Conservation (phyloP, 2,888 invertebrate species). For the Lordiphosa andalusiaca region DNA sequence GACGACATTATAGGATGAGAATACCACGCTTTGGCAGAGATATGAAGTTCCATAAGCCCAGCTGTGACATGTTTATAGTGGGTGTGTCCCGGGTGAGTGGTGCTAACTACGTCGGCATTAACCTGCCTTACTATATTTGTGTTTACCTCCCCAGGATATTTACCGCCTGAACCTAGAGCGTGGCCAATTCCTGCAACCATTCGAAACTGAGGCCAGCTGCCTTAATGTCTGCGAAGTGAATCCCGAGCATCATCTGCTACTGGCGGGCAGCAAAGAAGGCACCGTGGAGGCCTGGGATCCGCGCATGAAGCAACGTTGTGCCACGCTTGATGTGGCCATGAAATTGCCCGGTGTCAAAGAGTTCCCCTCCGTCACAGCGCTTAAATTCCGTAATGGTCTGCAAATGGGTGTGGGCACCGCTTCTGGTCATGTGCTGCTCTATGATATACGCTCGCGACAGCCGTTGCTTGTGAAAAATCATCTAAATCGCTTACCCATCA, state of each 20-base stretch:
- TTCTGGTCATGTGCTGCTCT: conserved; percentile 95
- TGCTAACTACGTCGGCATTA: too few species aligned
- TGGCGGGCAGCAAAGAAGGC: conserved; percentile 94
- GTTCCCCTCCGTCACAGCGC: conserved; percentile 84
- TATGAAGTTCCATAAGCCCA: conserved; percentile 92
- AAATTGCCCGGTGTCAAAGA: conserved; percentile 82
- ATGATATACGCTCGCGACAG: conserved; percentile 95
- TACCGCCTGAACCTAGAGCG: conserved; percentile 97
- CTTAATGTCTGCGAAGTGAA: conserved; percentile 93
- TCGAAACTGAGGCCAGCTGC: conserved; percentile 86
- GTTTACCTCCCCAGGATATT: conserved; percentile 86
- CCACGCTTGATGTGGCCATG: conserved; percentile 90
- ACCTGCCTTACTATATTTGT: too few species aligned
- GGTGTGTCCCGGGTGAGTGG: conserved; percentile 88
- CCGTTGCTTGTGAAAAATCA: conserved; percentile 96
- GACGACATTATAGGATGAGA: conserved; percentile 92
- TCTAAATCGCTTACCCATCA: conserved; percentile 95
- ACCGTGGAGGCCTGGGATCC: conserved; percentile 99
- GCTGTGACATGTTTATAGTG: conserved; percentile 95
- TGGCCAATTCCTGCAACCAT: conserved; percentile 95
- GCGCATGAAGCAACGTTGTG: conserved; percentile 87
- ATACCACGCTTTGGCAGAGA: conserved; percentile 98
- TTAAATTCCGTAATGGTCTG: conserved; percentile 88
- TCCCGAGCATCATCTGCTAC: conserved; percentile 91
- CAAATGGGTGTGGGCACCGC: conserved; percentile 94